Evolutionary conservation across 2,888 invertebrate genomes (phyloP), one percentile per base, ranked within the genome.

Genomic region (Nemoura dubitans): DNA sequence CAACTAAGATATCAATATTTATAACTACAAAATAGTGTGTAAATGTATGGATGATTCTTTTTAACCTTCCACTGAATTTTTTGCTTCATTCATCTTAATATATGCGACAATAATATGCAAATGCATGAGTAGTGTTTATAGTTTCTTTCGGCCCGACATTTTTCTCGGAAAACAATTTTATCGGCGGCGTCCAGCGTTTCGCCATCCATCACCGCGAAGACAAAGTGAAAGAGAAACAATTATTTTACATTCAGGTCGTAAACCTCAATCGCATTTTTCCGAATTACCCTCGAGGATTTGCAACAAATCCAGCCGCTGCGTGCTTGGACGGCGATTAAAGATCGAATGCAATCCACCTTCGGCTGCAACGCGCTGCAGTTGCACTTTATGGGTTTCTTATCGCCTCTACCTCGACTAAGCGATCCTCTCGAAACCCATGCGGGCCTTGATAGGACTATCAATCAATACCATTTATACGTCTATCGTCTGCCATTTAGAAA

Each of bases 191-290:
- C 14, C 36, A 14, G 14, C 14, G 14, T 59, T 59, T 59, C 59
- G 21, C 59, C 59, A 59, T 21, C 21, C 2, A 59, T 21, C 59
- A 59, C 59, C 59, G n/a, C n/a, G 59, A 59, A 59, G 59, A 59
- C 59, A 59, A 59, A 59, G 59, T 59, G 59, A 59, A 59, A 59
- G 59, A 59, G 59, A 59, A 59, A 59, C 14, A 59, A 59, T 59
- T 7, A 59, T 59, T 10, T 59, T 59, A 36, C 10, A 59, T 59
- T 59, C 59, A 59, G 59, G 59, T 59, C 59, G 59, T 59, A 59
- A 59, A 59, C 59, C 59, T 59, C 59, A 59, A 21, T 59, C 59
- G 59, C 59, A 59, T 59, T 59, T 59, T 59, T 59, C 59, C 21
- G 59, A 1, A 21, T 36, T 3, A 1, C 59, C 59, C 59, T 16